Evolutionary conservation across 1,140 invertebrate genomes (phyloP).

Genomic region (Delia radicum): DNA sequence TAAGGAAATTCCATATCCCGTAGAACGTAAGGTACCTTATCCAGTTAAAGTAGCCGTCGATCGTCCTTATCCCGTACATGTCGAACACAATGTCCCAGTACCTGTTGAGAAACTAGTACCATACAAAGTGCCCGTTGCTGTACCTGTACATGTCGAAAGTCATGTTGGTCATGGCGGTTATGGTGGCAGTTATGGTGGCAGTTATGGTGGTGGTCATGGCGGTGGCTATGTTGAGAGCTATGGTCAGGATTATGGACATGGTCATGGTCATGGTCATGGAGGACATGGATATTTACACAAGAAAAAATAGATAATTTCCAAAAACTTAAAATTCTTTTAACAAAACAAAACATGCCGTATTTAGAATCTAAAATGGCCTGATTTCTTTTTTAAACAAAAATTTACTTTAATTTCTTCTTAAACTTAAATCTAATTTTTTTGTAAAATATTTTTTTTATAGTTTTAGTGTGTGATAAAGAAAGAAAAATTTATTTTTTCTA

Average conservation of each 20-base stretch:
- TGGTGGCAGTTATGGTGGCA: conserved; percentile 32
- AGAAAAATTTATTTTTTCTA: background rate
- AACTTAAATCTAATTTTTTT: conserved; percentile 17
- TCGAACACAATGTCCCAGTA: conserved; percentile 62
- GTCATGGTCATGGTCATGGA: conserved; percentile 30
- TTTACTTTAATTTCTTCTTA: conserved; percentile 13
- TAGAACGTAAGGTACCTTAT: conserved; percentile 63
- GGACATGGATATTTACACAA: conserved; percentile 47
- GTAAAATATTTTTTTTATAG: conserved; percentile 14
- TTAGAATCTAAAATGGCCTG: conserved; percentile 20
- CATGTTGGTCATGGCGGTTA: conserved; percentile 40
- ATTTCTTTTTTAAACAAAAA: conserved; percentile 33
- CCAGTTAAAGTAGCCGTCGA: conserved; percentile 64
- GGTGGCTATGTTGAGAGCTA: too few relatives aligned
- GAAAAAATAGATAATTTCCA: conserved; percentile 44
- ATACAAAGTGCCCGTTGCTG: conserved; percentile 64
- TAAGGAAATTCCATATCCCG: conserved; percentile 61
- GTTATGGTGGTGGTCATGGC: conserved; percentile 35
- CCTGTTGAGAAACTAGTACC: conserved; percentile 62
- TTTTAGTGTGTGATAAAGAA: conserved; percentile 23
- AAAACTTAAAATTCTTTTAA: conserved; percentile 10
- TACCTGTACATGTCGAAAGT: conserved; percentile 58
- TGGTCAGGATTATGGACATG: conserved; percentile 32
- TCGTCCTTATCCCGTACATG: conserved; percentile 62
- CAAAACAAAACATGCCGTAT: background rate